phyloP scores from a whole-genome alignment of 1,140 invertebrate genomes.

The Drosophila guanche region DNA sequence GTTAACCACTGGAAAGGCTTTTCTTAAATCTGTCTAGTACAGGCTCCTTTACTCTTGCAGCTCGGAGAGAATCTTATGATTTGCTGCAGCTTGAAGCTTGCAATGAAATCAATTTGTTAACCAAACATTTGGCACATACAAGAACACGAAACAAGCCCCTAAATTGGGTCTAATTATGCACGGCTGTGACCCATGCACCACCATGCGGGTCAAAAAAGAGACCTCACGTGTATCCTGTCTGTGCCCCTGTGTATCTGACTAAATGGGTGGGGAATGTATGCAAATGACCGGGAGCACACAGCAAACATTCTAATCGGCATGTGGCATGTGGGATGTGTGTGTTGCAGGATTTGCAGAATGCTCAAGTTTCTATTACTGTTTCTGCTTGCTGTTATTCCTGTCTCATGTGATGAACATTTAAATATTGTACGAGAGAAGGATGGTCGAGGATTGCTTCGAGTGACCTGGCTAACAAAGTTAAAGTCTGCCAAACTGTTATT shows the following conservation, averaged over 20 bases:
- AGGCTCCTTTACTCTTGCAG: too few species aligned
- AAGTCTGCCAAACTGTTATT: conserved; percentile 23
- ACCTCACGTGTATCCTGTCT: conserved; percentile 38
- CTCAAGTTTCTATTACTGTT: conserved; percentile 1
- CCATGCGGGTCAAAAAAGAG: conserved; percentile 46
- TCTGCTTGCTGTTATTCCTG: not conserved
- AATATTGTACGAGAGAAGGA: conserved; percentile 11
- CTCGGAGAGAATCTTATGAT: too few species aligned
- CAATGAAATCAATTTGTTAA: conserved; percentile 42
- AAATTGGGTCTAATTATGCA: conserved; percentile 53
- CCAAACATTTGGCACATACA: conserved; percentile 39
- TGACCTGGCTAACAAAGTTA: not conserved
- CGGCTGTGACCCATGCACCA: conserved; percentile 50
- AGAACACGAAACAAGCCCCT: conserved; percentile 14
- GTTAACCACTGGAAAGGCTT: too few species aligned
- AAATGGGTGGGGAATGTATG: conserved; percentile 27
- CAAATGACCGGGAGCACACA: conserved; percentile 34
- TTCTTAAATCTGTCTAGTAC: too few species aligned
- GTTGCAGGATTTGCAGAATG: conserved; percentile 18
- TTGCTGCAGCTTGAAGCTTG: conserved; percentile 10
- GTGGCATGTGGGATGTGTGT: conserved; percentile 13
- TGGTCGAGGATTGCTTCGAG: conserved; percentile 4
- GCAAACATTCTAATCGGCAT: conserved; percentile 57
- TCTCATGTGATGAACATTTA: conserved; percentile 15
- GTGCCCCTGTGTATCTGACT: conserved; percentile 1